A percentile compares a stretch with the other conserved stretches of the same genome.
Conservation (phyloP, 37 sponge, comb jelly and placozoan species). For the Cladorhizidae sp. region DNA sequence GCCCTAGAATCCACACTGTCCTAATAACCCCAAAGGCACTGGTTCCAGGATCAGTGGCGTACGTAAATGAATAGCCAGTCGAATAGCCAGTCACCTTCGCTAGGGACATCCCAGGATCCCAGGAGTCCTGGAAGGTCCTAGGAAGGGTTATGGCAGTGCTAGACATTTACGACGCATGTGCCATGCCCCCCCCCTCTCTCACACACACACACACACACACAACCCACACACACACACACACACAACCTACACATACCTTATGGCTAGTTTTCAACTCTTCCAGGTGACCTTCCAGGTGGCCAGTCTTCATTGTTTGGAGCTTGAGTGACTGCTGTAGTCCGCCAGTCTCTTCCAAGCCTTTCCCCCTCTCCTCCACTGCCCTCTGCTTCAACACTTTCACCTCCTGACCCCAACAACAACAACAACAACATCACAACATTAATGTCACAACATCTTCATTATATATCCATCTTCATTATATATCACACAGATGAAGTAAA, state of each 20-base stretch:
- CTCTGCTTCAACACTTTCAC: not conserved
- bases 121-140: no score
- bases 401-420: not conserved
- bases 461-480: not conserved
- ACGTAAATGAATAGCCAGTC: no score
- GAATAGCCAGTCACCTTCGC: no score
- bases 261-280: conserved; percentile 2
- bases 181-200: no score
- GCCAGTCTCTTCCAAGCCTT: not conserved
- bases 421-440: not conserved
- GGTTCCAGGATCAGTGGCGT: no score
- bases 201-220: no score
- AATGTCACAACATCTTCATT: not conserved
- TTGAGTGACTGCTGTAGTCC: not conserved
- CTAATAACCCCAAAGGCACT: no score
- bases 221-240: no score
- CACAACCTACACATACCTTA: not conserved
- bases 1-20: no score
- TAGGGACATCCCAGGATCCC: no score
- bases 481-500: not conserved
- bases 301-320: not conserved
- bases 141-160: no score
- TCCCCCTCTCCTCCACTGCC: not conserved
- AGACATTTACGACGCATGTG: no score
- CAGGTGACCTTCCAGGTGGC: not conserved